These are phyloP conservation scores for Camponotus fellah DNA, from an alignment of 2,888 invertebrate genomes.

Conservation along the genomic window DNA sequence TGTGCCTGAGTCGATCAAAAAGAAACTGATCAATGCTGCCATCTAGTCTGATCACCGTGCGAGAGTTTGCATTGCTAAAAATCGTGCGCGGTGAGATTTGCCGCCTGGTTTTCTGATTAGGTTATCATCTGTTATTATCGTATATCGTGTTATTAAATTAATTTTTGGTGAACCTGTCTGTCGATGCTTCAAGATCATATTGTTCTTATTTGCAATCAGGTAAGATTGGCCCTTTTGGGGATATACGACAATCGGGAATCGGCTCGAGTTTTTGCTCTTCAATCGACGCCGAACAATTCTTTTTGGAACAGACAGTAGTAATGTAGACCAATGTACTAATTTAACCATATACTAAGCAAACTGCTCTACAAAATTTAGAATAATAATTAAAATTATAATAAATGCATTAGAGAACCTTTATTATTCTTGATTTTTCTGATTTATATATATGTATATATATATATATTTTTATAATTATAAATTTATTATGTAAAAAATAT, in stretches of 20 bases:
- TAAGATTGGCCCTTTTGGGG: not conserved
- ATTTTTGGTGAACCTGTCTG: not conserved
- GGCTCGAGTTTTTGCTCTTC: not conserved
- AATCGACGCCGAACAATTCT: constrained; percentile 30
- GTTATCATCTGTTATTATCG: constrained; percentile 6
- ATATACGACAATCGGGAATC: not conserved
- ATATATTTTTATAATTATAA: not conserved
- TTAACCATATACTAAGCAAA: not conserved
- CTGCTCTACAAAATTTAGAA: not conserved
- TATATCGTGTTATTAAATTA: not conserved
- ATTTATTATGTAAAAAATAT: not conserved
- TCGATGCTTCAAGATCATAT: not conserved
- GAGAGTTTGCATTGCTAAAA: not conserved
- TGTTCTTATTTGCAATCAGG: not conserved
- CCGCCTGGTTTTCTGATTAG: constrained; percentile 1
- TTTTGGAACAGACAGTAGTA: constrained; percentile 43
- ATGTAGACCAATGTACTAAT: constrained; percentile 1
- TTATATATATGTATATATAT: not conserved
- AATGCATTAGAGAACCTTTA: not conserved
- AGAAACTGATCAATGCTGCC: not conserved
- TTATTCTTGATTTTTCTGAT: not conserved
- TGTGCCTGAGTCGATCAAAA: not conserved
- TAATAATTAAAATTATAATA: not conserved
- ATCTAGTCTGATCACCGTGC: not conserved
- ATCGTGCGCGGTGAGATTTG: not conserved